A percentile compares a stretch with the other conserved stretches of the same genome.
These are phyloP conservation scores for Rhagologus leucostigma DNA, from an alignment of 2,113 vertebrate species.

Conservation along the genomic window DNA sequence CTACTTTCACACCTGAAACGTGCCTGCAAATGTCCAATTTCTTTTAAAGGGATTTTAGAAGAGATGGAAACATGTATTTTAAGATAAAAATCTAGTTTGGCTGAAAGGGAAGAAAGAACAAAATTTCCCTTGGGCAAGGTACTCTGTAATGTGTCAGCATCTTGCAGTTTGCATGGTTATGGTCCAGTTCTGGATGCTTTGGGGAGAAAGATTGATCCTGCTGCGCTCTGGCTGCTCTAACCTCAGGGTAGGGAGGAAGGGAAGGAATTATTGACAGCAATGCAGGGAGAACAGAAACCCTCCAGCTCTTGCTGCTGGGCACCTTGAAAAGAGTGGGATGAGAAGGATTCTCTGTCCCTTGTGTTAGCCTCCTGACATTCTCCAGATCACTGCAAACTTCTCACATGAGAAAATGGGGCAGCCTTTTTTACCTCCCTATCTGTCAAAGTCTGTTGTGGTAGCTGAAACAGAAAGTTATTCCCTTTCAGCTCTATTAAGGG, in stretches of 20 bases:
- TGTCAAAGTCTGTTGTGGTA: neutral
- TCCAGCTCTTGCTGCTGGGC: neutral
- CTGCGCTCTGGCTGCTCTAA: neutral
- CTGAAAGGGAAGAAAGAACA: neutral
- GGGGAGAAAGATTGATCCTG: neutral
- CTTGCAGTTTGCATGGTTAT: neutral
- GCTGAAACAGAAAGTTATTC: neutral
- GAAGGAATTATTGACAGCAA: neutral
- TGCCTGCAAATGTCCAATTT: neutral
- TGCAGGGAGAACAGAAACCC: neutral
- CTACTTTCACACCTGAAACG: neutral
- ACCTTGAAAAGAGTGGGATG: neutral
- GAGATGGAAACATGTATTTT: neutral
- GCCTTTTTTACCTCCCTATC: neutral
- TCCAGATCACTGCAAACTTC: neutral
- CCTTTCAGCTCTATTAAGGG: accelerated
- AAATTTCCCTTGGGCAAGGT: neutral
- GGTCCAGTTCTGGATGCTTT: neutral
- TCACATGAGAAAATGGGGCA: neutral
- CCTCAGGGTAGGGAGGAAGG: neutral
- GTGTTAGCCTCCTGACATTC: neutral
- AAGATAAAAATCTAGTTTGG: neutral
- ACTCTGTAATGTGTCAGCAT: neutral
- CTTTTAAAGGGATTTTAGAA: neutral
- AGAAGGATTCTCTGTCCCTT: neutral